These are phyloP conservation scores for Podabrus alpinus DNA, from an alignment of 2,888 invertebrate genomes.

Conservation along the genomic window DNA sequence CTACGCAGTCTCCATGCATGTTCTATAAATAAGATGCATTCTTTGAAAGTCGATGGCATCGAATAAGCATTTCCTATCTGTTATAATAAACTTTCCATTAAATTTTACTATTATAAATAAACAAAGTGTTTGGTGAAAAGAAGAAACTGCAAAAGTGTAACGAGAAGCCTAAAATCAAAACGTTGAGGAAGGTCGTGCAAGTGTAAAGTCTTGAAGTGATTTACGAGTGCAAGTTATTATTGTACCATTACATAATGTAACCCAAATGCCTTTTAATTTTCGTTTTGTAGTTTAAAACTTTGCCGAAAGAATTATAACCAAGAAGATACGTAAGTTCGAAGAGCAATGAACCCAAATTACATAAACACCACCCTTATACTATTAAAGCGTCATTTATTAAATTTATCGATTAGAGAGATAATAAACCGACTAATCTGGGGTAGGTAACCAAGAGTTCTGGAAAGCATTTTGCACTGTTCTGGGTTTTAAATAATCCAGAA, in stretches of 20 bases:
- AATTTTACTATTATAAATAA: not conserved
- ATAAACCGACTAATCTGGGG: slow-evolving; percentile 8
- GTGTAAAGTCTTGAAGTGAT: slow-evolving; percentile 17
- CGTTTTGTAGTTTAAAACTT: not conserved
- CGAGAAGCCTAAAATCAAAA: slow-evolving; percentile 17
- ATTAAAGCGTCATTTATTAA: slow-evolving; percentile 24
- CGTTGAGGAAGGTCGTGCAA: slow-evolving; percentile 21
- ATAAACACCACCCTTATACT: slow-evolving; percentile 15
- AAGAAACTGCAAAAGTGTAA: slow-evolving; percentile 7
- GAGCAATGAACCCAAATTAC: slow-evolving; percentile 24
- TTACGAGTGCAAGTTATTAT: slow-evolving; percentile 16
- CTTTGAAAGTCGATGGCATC: slow-evolving; percentile 22
- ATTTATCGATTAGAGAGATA: slow-evolving; percentile 24
- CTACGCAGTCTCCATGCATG: slow-evolving; percentile 12
- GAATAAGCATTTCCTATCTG: not conserved
- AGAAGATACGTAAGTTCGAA: not conserved
- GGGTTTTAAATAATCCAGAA: not conserved
- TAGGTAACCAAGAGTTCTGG: not conserved
- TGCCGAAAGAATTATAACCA: not conserved
- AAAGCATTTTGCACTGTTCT: not conserved
- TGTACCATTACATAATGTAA: slow-evolving; percentile 2
- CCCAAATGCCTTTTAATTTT: slow-evolving; percentile 3
- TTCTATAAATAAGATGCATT: slow-evolving; percentile 23
- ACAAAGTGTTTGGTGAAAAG: not conserved
- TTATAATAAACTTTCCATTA: not conserved